Evolutionary conservation across 1,140 invertebrate genomes (phyloP).

Genomic region (Odontomachus brunneus): DNA sequence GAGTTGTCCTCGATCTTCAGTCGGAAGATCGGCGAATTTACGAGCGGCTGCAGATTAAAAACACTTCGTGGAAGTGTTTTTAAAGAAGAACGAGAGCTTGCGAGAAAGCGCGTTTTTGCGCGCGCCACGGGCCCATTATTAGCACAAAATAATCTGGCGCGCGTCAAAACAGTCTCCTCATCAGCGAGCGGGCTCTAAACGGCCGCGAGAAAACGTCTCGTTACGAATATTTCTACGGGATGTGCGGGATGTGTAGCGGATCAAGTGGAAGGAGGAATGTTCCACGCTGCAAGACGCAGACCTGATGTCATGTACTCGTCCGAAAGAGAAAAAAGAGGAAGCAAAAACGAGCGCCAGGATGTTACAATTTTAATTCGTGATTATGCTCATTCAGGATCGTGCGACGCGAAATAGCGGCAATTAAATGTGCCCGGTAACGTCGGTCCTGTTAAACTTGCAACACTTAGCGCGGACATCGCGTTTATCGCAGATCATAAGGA

Average conservation of each 20-base stretch:
- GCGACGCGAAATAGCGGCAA: not conserved
- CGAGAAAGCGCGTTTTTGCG: constrained; percentile 1
- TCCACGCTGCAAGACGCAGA: no score
- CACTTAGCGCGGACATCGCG: not conserved
- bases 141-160: constrained; percentile 4
- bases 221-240: no score
- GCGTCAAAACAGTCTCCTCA: not conserved
- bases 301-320: no score
- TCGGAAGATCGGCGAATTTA: constrained; percentile 33
- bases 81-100: no score
- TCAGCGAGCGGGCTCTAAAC: not conserved
- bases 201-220: not conserved
- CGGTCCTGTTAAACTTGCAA: not conserved
- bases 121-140: not conserved
- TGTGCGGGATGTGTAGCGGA: no score
- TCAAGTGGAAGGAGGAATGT: no score
- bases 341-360: not conserved
- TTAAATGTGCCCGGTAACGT: constrained; percentile 5
- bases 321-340: no score
- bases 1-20: not conserved
- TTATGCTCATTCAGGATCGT: not conserved
- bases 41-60: constrained; percentile 43
- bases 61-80: constrained; percentile 33
- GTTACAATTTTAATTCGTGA: not conserved
- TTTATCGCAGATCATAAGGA: constrained; percentile 33